phyloP scores from a whole-genome alignment of 2,888 invertebrate species.

The Rotaria socialis region DNA sequence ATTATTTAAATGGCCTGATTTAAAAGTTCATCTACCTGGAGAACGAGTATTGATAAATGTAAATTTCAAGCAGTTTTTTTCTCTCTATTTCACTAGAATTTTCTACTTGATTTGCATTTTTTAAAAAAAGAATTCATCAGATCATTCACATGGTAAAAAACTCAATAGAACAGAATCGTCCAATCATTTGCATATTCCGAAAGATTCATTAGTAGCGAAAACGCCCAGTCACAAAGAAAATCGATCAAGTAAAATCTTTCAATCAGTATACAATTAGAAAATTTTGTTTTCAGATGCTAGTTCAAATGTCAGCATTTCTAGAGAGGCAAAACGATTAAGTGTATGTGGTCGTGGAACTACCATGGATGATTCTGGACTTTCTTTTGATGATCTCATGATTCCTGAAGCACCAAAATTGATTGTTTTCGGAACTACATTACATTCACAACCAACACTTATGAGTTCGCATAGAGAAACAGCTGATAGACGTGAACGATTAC shows the following conservation, averaged over 20 bases:
- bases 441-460: conserved; percentile 46
- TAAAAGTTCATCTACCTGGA: neutral
- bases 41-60: neutral
- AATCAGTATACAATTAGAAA: too few species aligned
- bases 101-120: too few species aligned
- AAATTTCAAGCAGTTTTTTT: neutral
- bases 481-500: conserved; percentile 56
- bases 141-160: neutral
- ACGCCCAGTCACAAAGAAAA: neutral
- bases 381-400: conserved; percentile 52
- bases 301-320: neutral
- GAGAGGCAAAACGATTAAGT: neutral
- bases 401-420: conserved; percentile 58
- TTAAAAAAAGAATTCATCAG: neutral
- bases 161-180: conserved; percentile 50
- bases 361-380: conserved; percentile 52
- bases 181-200: neutral
- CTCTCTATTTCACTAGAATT: too few species aligned
- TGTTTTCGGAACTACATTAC: conserved; percentile 57
- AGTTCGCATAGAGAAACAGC: conserved; percentile 49
- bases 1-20: neutral
- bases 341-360: conserved; percentile 16
- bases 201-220: neutral
- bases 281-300: neutral
- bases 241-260: neutral